A percentile compares a stretch with the other conserved stretches of the same genome.
Conservation (phyloP, 2,888 invertebrate genomes). For the Cephus pygmeus region DNA sequence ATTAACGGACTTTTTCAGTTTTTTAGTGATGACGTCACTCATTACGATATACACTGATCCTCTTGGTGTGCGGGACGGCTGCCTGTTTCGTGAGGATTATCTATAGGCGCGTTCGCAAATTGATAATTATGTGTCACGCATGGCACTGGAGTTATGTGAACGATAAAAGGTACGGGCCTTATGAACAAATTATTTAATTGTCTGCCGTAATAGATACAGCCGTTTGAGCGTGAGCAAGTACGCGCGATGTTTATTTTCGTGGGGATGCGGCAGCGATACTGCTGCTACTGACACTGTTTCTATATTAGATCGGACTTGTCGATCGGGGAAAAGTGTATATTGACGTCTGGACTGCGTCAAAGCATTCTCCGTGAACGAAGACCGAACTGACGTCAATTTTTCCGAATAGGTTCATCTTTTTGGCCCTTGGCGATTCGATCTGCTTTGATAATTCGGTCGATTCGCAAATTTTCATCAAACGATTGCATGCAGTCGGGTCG, state of each 20-base stretch:
- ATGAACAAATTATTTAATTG: slow-evolving; percentile 12
- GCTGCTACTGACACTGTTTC: not conserved
- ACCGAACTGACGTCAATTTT: not conserved
- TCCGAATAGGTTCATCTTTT: not conserved
- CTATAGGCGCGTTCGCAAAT: slow-evolving; percentile 7
- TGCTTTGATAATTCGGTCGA: not conserved
- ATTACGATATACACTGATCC: slow-evolving; percentile 3
- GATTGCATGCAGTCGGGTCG: not conserved
- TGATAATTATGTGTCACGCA: slow-evolving; percentile 13
- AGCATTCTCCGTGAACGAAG: not conserved
- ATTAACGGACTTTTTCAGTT: too few species aligned
- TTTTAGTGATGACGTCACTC: too few species aligned
- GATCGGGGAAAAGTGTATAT: not conserved
- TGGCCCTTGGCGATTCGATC: not conserved
- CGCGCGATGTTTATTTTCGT: not conserved
- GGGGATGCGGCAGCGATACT: not conserved
- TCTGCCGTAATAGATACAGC: not conserved
- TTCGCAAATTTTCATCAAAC: not conserved
- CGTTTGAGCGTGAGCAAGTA: not conserved
- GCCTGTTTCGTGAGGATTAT: not conserved
- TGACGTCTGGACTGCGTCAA: not conserved
- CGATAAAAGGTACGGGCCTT: slow-evolving; percentile 18
- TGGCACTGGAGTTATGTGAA: slow-evolving; percentile 15
- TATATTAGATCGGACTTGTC: not conserved
- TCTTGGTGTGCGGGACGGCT: slow-evolving; percentile 12